A percentile compares a stretch with the other conserved stretches of the same genome.
These are phyloP conservation scores for Cinara cedri DNA, from an alignment of 2,888 invertebrate genomes.

Conservation along the genomic window DNA sequence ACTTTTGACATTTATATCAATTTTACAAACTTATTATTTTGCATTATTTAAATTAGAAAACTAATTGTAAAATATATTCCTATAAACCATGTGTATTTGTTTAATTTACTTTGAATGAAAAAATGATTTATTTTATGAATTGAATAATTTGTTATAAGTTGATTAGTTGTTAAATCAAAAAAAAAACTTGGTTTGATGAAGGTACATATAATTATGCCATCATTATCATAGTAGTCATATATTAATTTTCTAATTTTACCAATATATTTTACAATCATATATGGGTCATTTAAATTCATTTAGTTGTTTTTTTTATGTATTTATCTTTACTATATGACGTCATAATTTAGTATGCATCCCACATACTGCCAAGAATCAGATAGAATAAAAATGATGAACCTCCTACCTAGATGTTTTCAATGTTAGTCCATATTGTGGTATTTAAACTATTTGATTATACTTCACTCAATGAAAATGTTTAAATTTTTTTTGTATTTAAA, in stretches of 20 bases:
- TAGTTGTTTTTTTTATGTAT: neutral
- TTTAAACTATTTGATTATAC: neutral
- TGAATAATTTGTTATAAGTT: neutral
- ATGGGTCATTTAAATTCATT: conserved; percentile 14
- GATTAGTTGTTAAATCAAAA: neutral
- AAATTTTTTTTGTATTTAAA: neutral
- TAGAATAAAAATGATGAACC: conserved; percentile 31
- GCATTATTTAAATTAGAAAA: neutral
- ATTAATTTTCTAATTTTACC: no score
- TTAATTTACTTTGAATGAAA: neutral
- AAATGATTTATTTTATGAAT: neutral
- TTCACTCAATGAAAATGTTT: neutral
- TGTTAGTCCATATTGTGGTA: neutral
- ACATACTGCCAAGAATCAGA: conserved; percentile 22
- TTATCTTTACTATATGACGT: conserved; percentile 28
- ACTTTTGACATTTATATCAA: neutral
- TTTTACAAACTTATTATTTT: neutral
- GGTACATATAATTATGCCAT: neutral
- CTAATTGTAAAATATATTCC: neutral
- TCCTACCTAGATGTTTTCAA: conserved; percentile 15
- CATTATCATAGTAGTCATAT: neutral
- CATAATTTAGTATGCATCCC: conserved; percentile 36
- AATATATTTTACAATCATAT: neutral
- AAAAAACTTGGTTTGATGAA: neutral
- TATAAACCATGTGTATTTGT: neutral